Conservation (phyloP, 2,113 vertebrate species). For the zebrafish (Danio rerio) region DNA sequence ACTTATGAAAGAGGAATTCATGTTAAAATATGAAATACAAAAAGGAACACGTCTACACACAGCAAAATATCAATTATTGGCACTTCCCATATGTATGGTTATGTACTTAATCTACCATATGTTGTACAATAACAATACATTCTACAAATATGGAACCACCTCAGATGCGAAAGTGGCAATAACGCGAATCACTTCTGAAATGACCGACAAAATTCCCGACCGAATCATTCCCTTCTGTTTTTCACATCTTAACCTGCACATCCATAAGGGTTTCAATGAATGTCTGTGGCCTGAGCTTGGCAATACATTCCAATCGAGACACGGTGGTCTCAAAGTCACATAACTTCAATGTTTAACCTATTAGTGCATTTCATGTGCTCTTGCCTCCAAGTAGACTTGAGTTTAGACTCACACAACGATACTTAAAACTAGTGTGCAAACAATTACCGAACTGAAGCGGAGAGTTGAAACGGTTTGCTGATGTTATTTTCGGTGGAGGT, state of each 20-base stretch:
- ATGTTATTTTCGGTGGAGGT: conserved; percentile 57
- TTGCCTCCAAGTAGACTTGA: conserved; percentile 70
- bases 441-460: conserved; percentile 65
- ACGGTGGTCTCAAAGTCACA: conserved; percentile 70
- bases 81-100: conserved; percentile 80
- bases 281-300: conserved; percentile 82
- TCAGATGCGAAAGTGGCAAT: conserved; percentile 80
- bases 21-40: conserved; percentile 81
- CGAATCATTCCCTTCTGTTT: conserved; percentile 71
- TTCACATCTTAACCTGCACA: conserved; percentile 76
- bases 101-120: conserved; percentile 71
- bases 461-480: conserved; percentile 48
- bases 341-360: conserved; percentile 76
- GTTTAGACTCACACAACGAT: conserved; percentile 62
- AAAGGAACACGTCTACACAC: conserved; percentile 75
- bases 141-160: conserved; percentile 77
- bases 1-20: conserved; percentile 71
- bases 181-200: conserved; percentile 73
- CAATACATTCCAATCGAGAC: conserved; percentile 81
- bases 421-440: conserved; percentile 67
- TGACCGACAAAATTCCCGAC: conserved; percentile 66
- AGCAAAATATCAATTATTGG: conserved; percentile 77
- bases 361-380: conserved; percentile 84
- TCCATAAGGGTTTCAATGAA: conserved; percentile 72
- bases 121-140: conserved; percentile 78